A percentile compares a stretch with the other conserved stretches of the same genome.
phyloP scores from a whole-genome alignment of 2,888 invertebrate species.

The Rhagium mordax region DNA sequence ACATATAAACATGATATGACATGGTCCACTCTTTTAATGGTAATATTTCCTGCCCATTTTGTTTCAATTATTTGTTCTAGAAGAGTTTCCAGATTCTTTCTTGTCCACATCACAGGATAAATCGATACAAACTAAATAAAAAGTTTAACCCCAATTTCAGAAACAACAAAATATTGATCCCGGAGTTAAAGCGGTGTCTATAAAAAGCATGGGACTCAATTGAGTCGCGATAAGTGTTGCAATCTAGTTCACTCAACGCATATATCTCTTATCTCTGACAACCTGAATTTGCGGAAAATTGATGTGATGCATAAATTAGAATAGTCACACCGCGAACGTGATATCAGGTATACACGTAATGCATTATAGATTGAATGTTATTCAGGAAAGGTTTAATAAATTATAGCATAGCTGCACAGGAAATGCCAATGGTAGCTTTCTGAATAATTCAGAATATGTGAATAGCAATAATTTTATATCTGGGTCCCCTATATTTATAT shows the following conservation, averaged over 20 bases:
- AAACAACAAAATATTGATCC: not conserved
- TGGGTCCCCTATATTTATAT: no score
- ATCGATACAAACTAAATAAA: not conserved
- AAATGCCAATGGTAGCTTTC: no score
- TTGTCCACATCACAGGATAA: no score
- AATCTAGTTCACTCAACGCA: constrained; percentile 17
- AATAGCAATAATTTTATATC: no score
- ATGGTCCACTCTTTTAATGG: no score
- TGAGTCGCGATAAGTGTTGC: constrained; percentile 25
- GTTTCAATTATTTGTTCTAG: no score
- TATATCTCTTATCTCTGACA: constrained; percentile 24
- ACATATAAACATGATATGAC: no score
- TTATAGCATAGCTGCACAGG: not conserved
- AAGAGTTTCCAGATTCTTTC: no score
- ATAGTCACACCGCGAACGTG: not conserved
- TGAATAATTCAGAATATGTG: no score
- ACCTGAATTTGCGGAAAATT: constrained; percentile 24
- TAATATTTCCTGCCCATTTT: no score
- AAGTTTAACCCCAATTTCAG: not conserved
- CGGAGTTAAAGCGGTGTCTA: not conserved
- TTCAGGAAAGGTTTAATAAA: not conserved
- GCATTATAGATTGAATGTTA: constrained; percentile 3
- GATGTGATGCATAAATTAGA: constrained; percentile 20
- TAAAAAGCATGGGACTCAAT: constrained; percentile 15
- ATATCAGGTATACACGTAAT: constrained; percentile 7